Conservation (phyloP, 2,797 vertebrate genomes). For the Smutsia gigantea region DNA sequence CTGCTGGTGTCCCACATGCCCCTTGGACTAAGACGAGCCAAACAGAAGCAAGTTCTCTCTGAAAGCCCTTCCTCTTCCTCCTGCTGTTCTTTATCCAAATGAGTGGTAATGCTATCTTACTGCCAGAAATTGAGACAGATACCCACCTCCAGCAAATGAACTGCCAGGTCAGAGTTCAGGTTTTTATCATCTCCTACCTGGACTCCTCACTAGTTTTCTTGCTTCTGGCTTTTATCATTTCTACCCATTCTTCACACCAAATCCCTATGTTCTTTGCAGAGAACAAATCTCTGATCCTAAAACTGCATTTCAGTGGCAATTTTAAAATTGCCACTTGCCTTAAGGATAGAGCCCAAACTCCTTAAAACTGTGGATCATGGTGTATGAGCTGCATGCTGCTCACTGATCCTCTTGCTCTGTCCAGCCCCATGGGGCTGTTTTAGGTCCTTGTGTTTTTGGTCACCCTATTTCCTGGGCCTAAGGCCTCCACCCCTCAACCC, state of each 20-base stretch:
- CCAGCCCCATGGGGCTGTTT: background rate
- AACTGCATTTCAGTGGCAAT: background rate
- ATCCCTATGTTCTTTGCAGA: background rate
- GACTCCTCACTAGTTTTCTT: background rate
- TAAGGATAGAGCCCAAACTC: background rate
- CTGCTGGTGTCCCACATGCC: background rate
- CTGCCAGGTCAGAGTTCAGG: background rate
- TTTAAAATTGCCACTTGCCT: background rate
- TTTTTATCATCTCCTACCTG: background rate
- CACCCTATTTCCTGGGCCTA: background rate
- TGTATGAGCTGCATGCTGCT: background rate
- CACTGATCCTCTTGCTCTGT: background rate
- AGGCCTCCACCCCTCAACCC: background rate
- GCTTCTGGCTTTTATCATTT: background rate
- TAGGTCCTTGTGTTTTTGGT: background rate
- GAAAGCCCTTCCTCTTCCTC: background rate
- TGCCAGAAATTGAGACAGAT: background rate
- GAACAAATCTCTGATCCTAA: background rate
- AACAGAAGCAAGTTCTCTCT: conserved; percentile 6
- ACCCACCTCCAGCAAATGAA: background rate
- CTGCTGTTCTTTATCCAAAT: background rate
- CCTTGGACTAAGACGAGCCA: background rate
- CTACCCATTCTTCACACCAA: background rate
- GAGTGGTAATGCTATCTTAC: background rate
- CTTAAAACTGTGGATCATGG: background rate